Evolutionary conservation across 2,797 vertebrate species (phyloP).

Genomic region (Sarcoramphus papa): DNA sequence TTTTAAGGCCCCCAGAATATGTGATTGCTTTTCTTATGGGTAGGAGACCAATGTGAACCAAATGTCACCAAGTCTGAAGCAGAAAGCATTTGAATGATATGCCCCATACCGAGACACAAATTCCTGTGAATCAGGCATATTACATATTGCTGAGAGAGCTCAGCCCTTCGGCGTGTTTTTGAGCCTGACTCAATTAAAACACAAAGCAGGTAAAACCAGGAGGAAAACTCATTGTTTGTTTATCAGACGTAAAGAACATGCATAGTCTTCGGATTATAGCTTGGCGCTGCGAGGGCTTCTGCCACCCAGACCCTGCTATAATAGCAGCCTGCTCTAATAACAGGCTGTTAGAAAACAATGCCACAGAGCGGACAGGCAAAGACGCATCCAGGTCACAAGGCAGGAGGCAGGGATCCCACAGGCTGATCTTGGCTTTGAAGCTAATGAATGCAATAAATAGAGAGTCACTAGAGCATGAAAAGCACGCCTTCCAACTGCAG

Average conservation of each 20-base stretch:
- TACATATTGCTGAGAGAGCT: not conserved
- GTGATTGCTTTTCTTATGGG: not conserved
- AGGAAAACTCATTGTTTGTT: constrained; percentile 7
- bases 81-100: not conserved
- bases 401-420: constrained; percentile 2
- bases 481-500: not conserved
- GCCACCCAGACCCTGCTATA: not conserved
- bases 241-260: not conserved
- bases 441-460: not conserved
- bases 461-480: not conserved
- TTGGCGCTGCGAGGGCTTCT: not conserved
- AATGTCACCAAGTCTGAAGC: not conserved
- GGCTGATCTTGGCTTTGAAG: constrained; percentile 5
- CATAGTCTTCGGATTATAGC: not conserved
- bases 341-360: not conserved
- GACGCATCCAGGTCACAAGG: not conserved
- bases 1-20: not conserved
- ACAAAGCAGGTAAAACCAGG: not conserved
- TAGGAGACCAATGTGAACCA: not conserved
- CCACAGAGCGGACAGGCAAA: not conserved
- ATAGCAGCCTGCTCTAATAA: constrained; percentile 28
- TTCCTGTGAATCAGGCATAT: not conserved
- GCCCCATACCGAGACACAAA: not conserved
- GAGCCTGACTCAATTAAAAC: not conserved
- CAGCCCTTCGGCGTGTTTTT: not conserved